A percentile compares a stretch with the other conserved stretches of the same genome.
These are phyloP conservation scores for Corella eumyota DNA, from an alignment of 23 tunicate species.

Conservation along the genomic window DNA sequence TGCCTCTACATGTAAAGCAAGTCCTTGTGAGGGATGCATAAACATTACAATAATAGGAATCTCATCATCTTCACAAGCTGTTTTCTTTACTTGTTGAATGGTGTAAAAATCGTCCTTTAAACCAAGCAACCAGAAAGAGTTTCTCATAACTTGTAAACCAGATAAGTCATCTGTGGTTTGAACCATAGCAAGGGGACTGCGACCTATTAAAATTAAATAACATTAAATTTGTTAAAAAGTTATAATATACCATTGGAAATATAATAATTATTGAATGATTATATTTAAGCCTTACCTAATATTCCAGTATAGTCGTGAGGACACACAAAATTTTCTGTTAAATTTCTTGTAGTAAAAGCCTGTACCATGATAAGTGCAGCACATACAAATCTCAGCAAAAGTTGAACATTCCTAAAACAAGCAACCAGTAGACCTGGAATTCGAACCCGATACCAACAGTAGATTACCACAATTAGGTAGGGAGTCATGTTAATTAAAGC, in stretches of 20 bases:
- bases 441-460: conserved; percentile 96
- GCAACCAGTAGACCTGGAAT: conserved; percentile 95
- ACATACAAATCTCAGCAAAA: conserved; percentile 64
- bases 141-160: conserved; percentile 64
- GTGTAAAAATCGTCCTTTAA: conserved; percentile 97
- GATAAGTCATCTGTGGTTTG: conserved; percentile 54
- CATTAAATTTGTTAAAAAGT: no score
- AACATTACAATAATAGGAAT: conserved; percentile 87
- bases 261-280: no score
- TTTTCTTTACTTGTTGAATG: conserved; percentile 84
- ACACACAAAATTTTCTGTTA: conserved; percentile 90
- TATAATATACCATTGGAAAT: no score
- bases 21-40: conserved; percentile 88
- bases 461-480: conserved; percentile 94
- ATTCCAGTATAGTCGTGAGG: conserved; percentile 63
- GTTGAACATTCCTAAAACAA: conserved; percentile 81
- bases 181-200: conserved; percentile 69
- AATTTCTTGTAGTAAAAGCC: conserved; percentile 90
- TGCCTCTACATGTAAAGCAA: conserved; percentile 84
- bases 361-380: conserved; percentile 83
- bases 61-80: conserved; percentile 89
- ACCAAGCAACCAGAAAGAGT: conserved; percentile 96
- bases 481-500: conserved; percentile 95
- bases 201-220: conserved; percentile 22
- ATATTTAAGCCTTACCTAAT: conserved; percentile 85